These are phyloP conservation scores for Agrilus cyanescens DNA, from an alignment of 2,888 invertebrate genomes.

Conservation along the genomic window DNA sequence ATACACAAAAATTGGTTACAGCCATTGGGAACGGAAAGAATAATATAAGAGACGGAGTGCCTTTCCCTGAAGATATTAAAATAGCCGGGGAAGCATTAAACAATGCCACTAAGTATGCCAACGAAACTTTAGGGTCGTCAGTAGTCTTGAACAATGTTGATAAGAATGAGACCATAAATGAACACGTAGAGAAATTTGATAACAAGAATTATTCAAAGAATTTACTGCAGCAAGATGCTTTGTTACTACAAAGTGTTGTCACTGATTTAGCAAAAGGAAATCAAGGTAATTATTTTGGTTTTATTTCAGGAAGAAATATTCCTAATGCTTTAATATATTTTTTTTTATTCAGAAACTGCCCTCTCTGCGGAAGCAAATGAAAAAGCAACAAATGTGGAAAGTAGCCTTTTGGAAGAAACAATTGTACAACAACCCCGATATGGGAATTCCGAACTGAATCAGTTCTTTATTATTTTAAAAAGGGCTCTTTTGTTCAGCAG, in stretches of 20 bases:
- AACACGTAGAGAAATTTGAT: slow-evolving; percentile 23
- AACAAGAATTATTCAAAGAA: slow-evolving; percentile 20
- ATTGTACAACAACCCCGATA: slow-evolving; percentile 58
- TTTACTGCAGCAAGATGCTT: slow-evolving; percentile 39
- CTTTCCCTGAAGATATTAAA: slow-evolving; percentile 50
- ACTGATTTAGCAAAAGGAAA: slow-evolving; percentile 51
- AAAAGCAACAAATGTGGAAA: slow-evolving; percentile 58
- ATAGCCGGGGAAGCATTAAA: slow-evolving; percentile 33
- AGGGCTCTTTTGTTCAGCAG: slow-evolving; percentile 74
- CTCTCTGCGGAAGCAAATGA: slow-evolving; percentile 46
- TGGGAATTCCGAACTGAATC: slow-evolving; percentile 69
- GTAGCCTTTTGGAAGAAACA: slow-evolving; percentile 49
- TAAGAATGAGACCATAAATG: slow-evolving; percentile 21
- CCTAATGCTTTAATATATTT: neutral
- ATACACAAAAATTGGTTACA: slow-evolving; percentile 68
- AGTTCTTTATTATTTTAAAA: slow-evolving; percentile 81
- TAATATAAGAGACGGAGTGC: slow-evolving; percentile 63
- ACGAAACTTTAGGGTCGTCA: slow-evolving; percentile 33
- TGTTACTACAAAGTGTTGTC: slow-evolving; percentile 44
- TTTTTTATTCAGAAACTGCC: slow-evolving; percentile 34
- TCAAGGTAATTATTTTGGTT: slow-evolving; percentile 31
- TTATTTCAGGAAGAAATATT: too few relatives aligned
- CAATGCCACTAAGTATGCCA: slow-evolving; percentile 28
- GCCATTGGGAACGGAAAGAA: slow-evolving; percentile 77
- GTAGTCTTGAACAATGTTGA: slow-evolving; percentile 25